Evolutionary conservation across 2,113 vertebrate genomes (phyloP).

Genomic region (Ctenodactylus gundi): DNA sequence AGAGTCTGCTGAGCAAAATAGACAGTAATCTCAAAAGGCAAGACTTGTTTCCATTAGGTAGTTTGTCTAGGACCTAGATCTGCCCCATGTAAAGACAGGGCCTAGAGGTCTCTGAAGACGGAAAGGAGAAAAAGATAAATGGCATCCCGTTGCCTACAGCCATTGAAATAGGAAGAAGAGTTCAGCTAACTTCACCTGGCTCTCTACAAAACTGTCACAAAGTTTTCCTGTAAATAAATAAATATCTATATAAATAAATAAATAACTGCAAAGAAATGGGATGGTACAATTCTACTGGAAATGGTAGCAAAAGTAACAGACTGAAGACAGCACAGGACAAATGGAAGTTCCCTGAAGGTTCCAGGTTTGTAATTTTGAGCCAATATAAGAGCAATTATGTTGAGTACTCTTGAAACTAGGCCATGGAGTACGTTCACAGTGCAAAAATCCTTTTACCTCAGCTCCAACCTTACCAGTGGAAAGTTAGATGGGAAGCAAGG

Average conservation of each 20-base stretch:
- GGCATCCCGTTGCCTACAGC: not conserved
- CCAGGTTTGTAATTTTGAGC: slow-evolving; percentile 28
- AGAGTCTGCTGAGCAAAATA: not conserved
- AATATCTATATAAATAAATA: too few species aligned
- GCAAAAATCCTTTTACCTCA: slow-evolving; percentile 39
- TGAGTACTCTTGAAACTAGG: slow-evolving; percentile 41
- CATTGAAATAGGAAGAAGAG: not conserved
- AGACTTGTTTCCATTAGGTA: not conserved
- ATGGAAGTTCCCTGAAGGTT: not conserved
- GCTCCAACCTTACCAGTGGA: not conserved
- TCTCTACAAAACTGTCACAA: slow-evolving; percentile 4
- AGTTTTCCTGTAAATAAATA: not conserved
- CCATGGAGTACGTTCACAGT: not conserved
- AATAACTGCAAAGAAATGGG: not conserved
- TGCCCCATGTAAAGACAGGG: not conserved
- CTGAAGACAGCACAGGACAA: slow-evolving; percentile 13
- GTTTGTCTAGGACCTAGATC: not conserved
- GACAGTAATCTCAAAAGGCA: not conserved
- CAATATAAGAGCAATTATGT: slow-evolving; percentile 52
- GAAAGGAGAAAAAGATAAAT: not conserved
- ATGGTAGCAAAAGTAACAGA: not conserved
- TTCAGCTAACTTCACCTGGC: not conserved
- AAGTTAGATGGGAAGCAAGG: slow-evolving; percentile 48
- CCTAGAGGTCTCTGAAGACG: not conserved
- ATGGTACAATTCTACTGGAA: slow-evolving; percentile 29